phyloP scores from a whole-genome alignment of 2,888 invertebrate species.

The Eupeodes latifasciatus region DNA sequence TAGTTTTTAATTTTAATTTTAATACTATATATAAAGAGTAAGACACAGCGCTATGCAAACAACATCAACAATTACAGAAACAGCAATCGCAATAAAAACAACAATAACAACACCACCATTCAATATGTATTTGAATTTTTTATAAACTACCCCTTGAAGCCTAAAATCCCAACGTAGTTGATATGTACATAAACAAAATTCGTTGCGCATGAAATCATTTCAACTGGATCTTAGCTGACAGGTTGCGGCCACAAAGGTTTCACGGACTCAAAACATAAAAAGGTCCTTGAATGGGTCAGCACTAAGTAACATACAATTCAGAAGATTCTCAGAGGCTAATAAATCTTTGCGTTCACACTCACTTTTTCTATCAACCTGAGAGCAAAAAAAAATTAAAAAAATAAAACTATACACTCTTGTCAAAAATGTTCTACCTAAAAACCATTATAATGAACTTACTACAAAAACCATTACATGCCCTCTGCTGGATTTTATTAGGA shows the following conservation, averaged over 20 bases:
- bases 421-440: conserved; percentile 72
- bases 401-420: conserved; percentile 60
- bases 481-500: conserved; percentile 78
- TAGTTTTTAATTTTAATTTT: conserved; percentile 70
- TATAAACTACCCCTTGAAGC: conserved; percentile 58
- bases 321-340: conserved; percentile 54
- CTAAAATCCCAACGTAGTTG: conserved; percentile 40
- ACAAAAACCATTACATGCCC: conserved; percentile 75
- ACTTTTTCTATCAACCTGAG: conserved; percentile 68
- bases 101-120: conserved; percentile 58
- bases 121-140: conserved; percentile 69
- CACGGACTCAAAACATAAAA: conserved; percentile 46
- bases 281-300: conserved; percentile 45
- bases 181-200: conserved; percentile 46
- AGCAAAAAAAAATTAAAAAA: conserved; percentile 21
- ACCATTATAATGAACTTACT: conserved; percentile 74
- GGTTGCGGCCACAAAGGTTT: conserved; percentile 70
- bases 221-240: conserved; percentile 72
- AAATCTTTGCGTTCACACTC: conserved; percentile 52
- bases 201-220: conserved; percentile 71
- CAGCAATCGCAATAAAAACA: conserved; percentile 42
- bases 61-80: conserved; percentile 63
- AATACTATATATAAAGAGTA: conserved; percentile 53
- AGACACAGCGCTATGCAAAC: conserved; percentile 75
- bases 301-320: conserved; percentile 59